phyloP scores from a whole-genome alignment of 1,140 invertebrate genomes.

The Drosophila ironensis region DNA sequence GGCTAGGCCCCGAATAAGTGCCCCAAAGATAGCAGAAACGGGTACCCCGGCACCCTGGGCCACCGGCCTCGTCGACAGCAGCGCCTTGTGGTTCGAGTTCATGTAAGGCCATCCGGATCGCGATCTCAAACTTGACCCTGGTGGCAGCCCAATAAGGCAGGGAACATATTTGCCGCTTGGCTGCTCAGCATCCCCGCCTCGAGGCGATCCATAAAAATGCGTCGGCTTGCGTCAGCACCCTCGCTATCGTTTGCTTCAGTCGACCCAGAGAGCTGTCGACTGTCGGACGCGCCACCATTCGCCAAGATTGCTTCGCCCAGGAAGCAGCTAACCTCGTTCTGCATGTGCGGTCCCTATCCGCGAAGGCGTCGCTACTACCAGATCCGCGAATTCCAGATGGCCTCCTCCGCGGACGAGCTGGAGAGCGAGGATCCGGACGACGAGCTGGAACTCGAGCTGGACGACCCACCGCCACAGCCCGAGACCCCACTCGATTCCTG shows the following conservation, averaged over 20 bases:
- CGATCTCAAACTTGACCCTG: conserved; percentile 40
- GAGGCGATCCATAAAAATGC: conserved; percentile 27
- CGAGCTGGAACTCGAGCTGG: conserved; percentile 57
- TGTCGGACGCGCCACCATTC: conserved; percentile 30
- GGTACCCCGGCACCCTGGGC: background rate
- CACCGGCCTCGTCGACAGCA: conserved; percentile 46
- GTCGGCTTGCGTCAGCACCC: background rate
- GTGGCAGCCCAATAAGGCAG: conserved; percentile 32
- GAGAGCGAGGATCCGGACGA: conserved; percentile 74
- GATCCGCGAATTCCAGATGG: conserved; percentile 76
- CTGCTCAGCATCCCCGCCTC: conserved; percentile 6
- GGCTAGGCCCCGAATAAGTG: background rate
- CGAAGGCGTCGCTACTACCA: conserved; percentile 70
- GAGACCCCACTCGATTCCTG: conserved; percentile 15
- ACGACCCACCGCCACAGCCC: conserved; percentile 8
- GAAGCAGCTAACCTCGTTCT: conserved; percentile 75
- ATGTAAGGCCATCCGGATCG: conserved; percentile 40
- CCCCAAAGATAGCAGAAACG: background rate
- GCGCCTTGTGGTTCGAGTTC: conserved; percentile 62
- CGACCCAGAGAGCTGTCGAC: conserved; percentile 17
- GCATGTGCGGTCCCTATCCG: conserved; percentile 72
- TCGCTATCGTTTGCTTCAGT: conserved; percentile 44
- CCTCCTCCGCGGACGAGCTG: conserved; percentile 68
- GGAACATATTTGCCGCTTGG: conserved; percentile 56
- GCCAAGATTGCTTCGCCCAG: conserved; percentile 77